A percentile compares a stretch with the other conserved stretches of the same genome.
Evolutionary conservation across 2,797 vertebrate genomes (phyloP).

Genomic region (Pampus argenteus): DNA sequence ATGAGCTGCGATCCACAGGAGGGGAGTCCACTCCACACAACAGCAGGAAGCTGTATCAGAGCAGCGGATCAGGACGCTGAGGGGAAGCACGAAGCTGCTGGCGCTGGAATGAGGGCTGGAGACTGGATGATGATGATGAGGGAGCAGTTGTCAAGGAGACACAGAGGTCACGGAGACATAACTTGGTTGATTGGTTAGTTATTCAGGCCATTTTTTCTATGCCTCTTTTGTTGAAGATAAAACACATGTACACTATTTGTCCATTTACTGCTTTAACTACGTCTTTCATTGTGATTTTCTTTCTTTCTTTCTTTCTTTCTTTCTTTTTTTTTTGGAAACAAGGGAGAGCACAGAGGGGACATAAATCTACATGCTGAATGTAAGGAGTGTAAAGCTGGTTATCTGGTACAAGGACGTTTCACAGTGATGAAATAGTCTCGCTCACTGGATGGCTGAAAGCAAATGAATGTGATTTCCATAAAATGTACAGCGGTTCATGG

Average conservation of each 20-base stretch:
- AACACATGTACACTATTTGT: background rate
- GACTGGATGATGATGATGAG: slow-evolving; percentile 24
- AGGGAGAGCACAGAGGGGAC: background rate
- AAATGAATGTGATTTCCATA: slow-evolving; percentile 54
- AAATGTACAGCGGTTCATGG: slow-evolving; percentile 36
- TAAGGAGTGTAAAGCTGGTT: slow-evolving; percentile 23
- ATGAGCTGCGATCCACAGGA: slow-evolving; percentile 72
- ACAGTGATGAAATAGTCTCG: slow-evolving; percentile 50
- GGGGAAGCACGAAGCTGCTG: background rate
- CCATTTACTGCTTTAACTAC: slow-evolving; percentile 10
- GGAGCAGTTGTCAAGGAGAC: slow-evolving; percentile 51
- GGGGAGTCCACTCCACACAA: slow-evolving; percentile 77
- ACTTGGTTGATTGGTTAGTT: background rate
- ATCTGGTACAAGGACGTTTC: slow-evolving; percentile 70
- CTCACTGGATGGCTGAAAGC: slow-evolving; percentile 45
- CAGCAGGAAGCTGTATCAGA: slow-evolving; percentile 53
- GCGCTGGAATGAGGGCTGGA: slow-evolving; percentile 10
- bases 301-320: too few relatives aligned
- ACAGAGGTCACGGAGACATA: slow-evolving; percentile 37
- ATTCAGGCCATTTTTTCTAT: slow-evolving; percentile 16
- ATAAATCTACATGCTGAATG: slow-evolving; percentile 42
- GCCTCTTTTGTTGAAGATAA: slow-evolving; percentile 3
- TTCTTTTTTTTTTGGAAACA: slow-evolving; percentile 16
- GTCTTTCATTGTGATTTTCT: background rate
- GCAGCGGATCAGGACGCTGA: slow-evolving; percentile 28